phyloP scores from a whole-genome alignment of 2,113 vertebrate genomes.

The Phylloscopus trochilus region DNA sequence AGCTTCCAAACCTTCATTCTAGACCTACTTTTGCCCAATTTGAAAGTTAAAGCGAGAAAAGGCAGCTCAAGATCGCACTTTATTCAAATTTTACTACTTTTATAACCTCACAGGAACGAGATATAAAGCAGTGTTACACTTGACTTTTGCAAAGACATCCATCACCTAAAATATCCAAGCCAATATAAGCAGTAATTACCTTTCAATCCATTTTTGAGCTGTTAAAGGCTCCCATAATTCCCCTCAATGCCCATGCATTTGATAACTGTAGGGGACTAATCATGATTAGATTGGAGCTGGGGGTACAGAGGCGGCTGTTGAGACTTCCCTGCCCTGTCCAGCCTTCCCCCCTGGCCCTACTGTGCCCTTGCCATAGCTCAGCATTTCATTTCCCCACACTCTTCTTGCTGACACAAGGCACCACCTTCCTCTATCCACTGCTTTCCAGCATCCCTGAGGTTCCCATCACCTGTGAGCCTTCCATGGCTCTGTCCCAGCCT shows the following conservation, averaged over 20 bases:
- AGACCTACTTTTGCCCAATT: constrained; percentile 34
- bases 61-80: neutral
- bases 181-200: neutral
- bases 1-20: neutral
- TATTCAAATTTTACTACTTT: neutral
- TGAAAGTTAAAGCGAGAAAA: constrained; percentile 3
- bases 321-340: neutral
- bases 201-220: neutral
- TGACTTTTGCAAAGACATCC: neutral
- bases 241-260: neutral
- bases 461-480: neutral
- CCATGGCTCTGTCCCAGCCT: too few relatives aligned
- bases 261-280: neutral
- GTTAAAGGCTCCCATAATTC: neutral
- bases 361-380: neutral
- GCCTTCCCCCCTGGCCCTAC: neutral
- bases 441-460: neutral
- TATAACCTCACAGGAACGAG: neutral
- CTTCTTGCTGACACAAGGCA: neutral
- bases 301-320: neutral
- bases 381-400: neutral
- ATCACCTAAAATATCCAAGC: neutral
- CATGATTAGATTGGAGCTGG: neutral
- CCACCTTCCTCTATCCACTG: neutral
- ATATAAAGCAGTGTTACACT: neutral